Evolutionary conservation across 2,888 invertebrate species (phyloP).

Genomic region (Platynereis dumerilii): DNA sequence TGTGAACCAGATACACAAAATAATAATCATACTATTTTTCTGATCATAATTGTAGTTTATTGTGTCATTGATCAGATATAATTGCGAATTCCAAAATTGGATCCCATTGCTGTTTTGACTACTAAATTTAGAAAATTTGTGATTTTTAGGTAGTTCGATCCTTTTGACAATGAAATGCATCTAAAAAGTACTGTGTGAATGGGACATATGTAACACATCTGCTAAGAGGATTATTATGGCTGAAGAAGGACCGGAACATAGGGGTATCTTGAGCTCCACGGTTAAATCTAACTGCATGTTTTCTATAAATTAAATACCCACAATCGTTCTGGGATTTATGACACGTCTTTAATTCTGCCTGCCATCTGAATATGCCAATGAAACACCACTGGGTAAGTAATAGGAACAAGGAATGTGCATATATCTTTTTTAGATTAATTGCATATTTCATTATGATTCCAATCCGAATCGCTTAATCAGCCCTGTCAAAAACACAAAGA

Average conservation of each 20-base stretch:
- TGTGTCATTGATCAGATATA: no score
- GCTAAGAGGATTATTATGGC: slow-evolving; percentile 23
- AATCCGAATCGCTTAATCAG: no score
- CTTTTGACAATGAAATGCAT: slow-evolving; percentile 29
- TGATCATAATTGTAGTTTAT: no score
- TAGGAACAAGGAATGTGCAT: no score
- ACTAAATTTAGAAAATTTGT: no score
- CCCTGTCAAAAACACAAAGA: no score
- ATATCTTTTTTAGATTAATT: no score
- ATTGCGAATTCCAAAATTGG: no score
- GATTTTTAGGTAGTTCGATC: slow-evolving; percentile 28
- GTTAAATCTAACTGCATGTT: slow-evolving; percentile 27
- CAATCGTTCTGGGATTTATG: slow-evolving; percentile 32
- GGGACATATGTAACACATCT: slow-evolving; percentile 27
- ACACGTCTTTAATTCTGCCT: slow-evolving; percentile 34
- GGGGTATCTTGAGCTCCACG: slow-evolving; percentile 23
- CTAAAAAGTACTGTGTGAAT: slow-evolving; percentile 29
- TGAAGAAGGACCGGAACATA: slow-evolving; percentile 11
- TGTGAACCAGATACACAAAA: no score
- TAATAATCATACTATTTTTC: no score
- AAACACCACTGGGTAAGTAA: slow-evolving; percentile 27
- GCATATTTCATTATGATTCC: no score
- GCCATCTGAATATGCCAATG: slow-evolving; percentile 30
- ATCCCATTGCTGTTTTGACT: no score
- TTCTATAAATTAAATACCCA: slow-evolving; percentile 33